A percentile compares a stretch with the other conserved stretches of the same genome.
phyloP scores from a whole-genome alignment of 2,888 invertebrate genomes.

The Nephrocerus scutellatus region DNA sequence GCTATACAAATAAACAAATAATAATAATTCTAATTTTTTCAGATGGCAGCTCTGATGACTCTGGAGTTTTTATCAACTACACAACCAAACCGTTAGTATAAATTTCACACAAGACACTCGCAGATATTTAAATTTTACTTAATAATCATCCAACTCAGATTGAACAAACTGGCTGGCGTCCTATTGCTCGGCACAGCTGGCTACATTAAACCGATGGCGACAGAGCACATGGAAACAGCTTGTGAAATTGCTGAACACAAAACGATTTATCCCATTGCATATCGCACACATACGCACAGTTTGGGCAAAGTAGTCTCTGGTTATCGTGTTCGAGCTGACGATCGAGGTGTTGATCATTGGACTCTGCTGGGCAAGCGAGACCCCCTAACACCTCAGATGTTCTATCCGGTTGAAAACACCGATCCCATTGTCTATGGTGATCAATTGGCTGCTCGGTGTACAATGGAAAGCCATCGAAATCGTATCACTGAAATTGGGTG shows the following conservation, averaged over 20 bases:
- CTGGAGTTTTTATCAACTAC: slow-evolving; percentile 74
- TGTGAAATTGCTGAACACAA: slow-evolving; percentile 76
- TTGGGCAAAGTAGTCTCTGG: slow-evolving; percentile 81
- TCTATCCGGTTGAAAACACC: slow-evolving; percentile 68
- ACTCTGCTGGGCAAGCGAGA: slow-evolving; percentile 75
- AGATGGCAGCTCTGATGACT: slow-evolving; percentile 75
- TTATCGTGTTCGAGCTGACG: slow-evolving; percentile 60
- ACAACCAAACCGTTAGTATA: slow-evolving; percentile 62
- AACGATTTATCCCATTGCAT: slow-evolving; percentile 89
- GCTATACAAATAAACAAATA: too few species aligned
- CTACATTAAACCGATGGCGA: slow-evolving; percentile 58
- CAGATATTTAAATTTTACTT: too few species aligned
- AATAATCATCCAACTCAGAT: too few species aligned
- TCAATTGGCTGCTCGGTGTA: slow-evolving; percentile 80
- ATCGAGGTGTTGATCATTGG: slow-evolving; percentile 63
- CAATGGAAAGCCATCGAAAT: slow-evolving; percentile 71
- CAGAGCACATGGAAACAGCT: slow-evolving; percentile 85
- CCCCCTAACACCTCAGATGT: slow-evolving; percentile 90
- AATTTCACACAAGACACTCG: background rate
- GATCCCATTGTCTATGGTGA: slow-evolving; percentile 64
- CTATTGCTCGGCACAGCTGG: slow-evolving; percentile 85
- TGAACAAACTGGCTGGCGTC: slow-evolving; percentile 85
- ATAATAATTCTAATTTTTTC: background rate
- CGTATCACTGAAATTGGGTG: slow-evolving; percentile 68
- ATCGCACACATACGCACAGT: slow-evolving; percentile 88